These are phyloP conservation scores for Sebastes miniatus DNA, from an alignment of 2,797 vertebrate species.

Conservation along the genomic window DNA sequence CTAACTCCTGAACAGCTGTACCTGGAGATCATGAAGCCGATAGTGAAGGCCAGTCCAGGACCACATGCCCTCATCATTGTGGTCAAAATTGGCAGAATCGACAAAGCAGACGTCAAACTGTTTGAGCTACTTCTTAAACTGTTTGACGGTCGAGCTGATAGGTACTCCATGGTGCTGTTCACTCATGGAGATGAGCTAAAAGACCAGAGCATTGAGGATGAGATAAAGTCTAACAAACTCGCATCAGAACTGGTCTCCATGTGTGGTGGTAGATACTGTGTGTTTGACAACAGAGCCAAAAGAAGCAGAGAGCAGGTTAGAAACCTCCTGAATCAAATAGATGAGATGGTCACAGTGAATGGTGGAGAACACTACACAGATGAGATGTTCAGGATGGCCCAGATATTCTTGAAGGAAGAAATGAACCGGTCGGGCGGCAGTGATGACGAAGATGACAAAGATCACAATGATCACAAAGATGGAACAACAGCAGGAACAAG, in stretches of 20 bases:
- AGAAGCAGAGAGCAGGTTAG: conserved; percentile 3
- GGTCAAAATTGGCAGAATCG: not conserved
- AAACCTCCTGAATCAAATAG: conserved; percentile 1
- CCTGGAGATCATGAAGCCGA: not conserved
- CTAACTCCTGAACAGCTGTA: not conserved
- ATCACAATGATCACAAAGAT: no score
- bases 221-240: not conserved
- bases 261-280: conserved; percentile 23
- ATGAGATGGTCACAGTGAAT: conserved; percentile 18
- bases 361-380: not conserved
- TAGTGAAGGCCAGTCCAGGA: not conserved
- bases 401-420: not conserved
- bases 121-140: not conserved
- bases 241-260: not conserved
- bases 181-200: conserved; percentile 10
- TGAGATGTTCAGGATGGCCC: not conserved
- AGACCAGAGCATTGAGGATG: fast-evolving
- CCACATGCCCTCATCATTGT: conserved; percentile 10
- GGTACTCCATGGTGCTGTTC: not conserved
- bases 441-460: no score
- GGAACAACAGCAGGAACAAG: no score
- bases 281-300: conserved; percentile 21
- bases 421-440: no score
- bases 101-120: not conserved
- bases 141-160: not conserved